Percentiles rank a stretch among this genome's conserved stretches.
phyloP scores from a whole-genome alignment of 2,797 vertebrate species.

The Hemibagrus guttatus region DNA sequence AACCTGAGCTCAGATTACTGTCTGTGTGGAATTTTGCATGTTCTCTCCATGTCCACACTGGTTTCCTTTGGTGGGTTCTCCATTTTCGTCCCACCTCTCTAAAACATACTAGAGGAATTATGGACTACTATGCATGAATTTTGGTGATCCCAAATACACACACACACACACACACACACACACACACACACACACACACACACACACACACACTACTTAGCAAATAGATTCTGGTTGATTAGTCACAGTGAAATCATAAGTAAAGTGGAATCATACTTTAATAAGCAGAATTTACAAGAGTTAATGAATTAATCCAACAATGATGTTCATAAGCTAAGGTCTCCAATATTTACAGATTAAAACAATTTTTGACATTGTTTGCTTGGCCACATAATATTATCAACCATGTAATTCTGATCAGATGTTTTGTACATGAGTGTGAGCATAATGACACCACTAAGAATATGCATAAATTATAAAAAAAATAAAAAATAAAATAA shows the following conservation, averaged over 20 bases:
- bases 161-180: no score
- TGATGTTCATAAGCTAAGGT: neutral
- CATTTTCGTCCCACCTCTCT: neutral
- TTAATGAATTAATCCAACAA: neutral
- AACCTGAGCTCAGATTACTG: neutral
- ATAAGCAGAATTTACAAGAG: neutral
- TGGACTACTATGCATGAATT: neutral
- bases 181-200: no score
- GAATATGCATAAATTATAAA: conserved; percentile 5
- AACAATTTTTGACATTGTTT: neutral
- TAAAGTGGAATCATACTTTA: conserved; percentile 1
- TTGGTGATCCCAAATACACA: neutral
- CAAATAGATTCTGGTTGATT: neutral
- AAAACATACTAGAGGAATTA: neutral
- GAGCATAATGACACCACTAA: conserved; percentile 13
- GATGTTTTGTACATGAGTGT: neutral
- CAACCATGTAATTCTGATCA: neutral
- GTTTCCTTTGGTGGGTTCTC: neutral
- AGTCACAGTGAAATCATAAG: neutral
- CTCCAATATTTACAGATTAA: conserved; percentile 14
- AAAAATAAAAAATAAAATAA: neutral
- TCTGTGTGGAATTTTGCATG: neutral
- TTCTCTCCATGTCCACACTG: neutral
- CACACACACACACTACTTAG: no score
- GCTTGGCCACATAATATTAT: neutral